phyloP scores from a whole-genome alignment of 2,113 vertebrate genomes.

The Melanotaenia duboulayi region DNA sequence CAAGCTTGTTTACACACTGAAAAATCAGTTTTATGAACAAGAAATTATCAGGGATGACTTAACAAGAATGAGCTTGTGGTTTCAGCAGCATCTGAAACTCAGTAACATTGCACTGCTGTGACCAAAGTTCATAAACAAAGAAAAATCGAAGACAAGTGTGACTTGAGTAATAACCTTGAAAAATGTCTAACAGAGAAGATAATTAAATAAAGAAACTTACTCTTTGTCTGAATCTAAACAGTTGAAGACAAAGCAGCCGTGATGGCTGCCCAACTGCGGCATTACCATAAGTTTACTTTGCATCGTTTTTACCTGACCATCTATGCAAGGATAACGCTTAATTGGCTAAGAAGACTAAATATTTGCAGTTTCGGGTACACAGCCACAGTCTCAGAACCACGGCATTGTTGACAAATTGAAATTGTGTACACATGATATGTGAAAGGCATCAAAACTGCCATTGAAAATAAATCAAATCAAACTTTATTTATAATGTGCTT shows the following conservation, averaged over 20 bases:
- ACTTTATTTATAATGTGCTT: no score
- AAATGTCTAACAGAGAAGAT: conserved; percentile 18
- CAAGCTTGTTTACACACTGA: no score
- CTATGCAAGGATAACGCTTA: neutral
- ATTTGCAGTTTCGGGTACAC: no score
- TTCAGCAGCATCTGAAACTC: conserved; percentile 46
- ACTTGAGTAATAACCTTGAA: conserved; percentile 23
- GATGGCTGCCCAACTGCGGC: neutral
- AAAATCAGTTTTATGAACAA: no score
- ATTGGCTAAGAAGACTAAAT: neutral
- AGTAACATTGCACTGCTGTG: conserved; percentile 40
- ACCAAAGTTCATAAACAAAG: conserved; percentile 36
- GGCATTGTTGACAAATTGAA: no score
- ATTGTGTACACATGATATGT: no score
- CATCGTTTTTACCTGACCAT: neutral
- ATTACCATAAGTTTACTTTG: neutral
- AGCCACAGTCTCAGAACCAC: no score
- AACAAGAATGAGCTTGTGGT: conserved; percentile 31
- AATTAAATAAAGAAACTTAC: conserved; percentile 20
- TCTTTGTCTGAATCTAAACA: neutral
- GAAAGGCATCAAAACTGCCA: no score
- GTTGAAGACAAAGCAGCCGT: no score
- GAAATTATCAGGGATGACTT: no score
- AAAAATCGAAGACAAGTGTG: conserved; percentile 39
- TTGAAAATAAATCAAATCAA: no score